Percentiles rank a stretch among this genome's conserved stretches.
Evolutionary conservation across 2,113 vertebrate genomes (phyloP).

Genomic region (Microtus montanus): DNA sequence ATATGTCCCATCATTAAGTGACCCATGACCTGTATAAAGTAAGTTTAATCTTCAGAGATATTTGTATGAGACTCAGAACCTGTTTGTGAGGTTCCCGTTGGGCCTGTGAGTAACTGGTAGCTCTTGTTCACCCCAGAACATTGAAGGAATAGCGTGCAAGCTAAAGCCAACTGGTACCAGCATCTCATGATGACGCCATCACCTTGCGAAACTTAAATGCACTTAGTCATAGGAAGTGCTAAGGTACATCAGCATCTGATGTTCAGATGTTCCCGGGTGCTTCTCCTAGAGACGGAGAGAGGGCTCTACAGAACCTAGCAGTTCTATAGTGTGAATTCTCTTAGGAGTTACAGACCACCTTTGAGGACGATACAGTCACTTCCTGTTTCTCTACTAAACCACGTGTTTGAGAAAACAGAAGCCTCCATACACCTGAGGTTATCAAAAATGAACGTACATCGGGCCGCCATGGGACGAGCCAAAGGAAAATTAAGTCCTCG

Average conservation of each 20-base stretch:
- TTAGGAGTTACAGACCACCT: neutral
- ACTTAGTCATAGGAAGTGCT: neutral
- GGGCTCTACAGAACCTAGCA: neutral
- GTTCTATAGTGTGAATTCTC: neutral
- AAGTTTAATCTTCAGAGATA: neutral
- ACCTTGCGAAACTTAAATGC: neutral
- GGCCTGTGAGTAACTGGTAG: neutral
- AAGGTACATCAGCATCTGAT: neutral
- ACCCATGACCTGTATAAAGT: neutral
- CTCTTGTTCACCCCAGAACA: neutral
- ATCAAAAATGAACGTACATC: neutral
- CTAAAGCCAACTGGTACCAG: neutral
- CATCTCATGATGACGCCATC: neutral
- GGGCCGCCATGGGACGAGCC: neutral
- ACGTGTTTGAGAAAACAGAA: neutral
- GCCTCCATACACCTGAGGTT: neutral
- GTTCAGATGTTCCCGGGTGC: neutral
- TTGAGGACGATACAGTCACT: neutral
- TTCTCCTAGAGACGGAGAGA: neutral
- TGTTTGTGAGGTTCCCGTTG: neutral
- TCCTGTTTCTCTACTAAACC: constrained; percentile 22
- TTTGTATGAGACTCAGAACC: neutral
- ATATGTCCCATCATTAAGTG: neutral
- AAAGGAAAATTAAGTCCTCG: neutral
- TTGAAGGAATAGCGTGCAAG: neutral